Conservation (phyloP, 2,113 vertebrate genomes). For the Podocnemis expansa region DNA sequence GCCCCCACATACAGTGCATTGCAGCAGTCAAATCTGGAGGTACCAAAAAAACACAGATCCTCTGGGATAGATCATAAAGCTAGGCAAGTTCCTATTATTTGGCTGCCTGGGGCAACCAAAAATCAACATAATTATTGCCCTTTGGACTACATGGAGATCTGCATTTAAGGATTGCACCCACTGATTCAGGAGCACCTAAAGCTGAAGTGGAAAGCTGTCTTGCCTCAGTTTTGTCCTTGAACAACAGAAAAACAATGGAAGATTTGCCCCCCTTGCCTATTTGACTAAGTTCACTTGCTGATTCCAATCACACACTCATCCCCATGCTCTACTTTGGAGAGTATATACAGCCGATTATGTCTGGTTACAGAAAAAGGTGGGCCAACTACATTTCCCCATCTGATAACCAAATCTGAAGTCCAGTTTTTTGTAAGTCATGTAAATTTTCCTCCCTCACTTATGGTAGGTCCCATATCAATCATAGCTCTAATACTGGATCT, state of each 20-base stretch:
- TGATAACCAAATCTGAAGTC: not conserved
- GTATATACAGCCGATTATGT: not conserved
- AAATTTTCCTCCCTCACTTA: not conserved
- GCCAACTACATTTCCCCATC: not conserved
- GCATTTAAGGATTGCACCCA: slow-evolving; percentile 46
- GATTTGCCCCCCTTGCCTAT: not conserved
- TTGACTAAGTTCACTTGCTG: not conserved
- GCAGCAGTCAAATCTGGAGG: slow-evolving; percentile 35
- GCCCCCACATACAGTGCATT: not conserved
- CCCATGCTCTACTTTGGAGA: not conserved
- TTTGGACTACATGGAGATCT: slow-evolving; percentile 67
- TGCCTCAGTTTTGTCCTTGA: slow-evolving; percentile 47
- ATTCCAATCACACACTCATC: not conserved
- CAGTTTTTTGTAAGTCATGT: not conserved
- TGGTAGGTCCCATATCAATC: not conserved
- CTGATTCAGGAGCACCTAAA: slow-evolving; percentile 34
- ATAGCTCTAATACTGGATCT: not conserved
- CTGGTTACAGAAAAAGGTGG: not conserved
- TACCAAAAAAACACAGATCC: slow-evolving; percentile 43
- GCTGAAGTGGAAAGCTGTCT: slow-evolving; percentile 57
- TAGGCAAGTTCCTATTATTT: slow-evolving; percentile 66
- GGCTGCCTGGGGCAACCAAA: slow-evolving; percentile 66
- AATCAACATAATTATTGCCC: slow-evolving; percentile 59
- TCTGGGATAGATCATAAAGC: slow-evolving; percentile 56
- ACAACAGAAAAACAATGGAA: not conserved